Evolutionary conservation across 2,888 invertebrate genomes (phyloP).

Genomic region (Drosophila niveifrons): DNA sequence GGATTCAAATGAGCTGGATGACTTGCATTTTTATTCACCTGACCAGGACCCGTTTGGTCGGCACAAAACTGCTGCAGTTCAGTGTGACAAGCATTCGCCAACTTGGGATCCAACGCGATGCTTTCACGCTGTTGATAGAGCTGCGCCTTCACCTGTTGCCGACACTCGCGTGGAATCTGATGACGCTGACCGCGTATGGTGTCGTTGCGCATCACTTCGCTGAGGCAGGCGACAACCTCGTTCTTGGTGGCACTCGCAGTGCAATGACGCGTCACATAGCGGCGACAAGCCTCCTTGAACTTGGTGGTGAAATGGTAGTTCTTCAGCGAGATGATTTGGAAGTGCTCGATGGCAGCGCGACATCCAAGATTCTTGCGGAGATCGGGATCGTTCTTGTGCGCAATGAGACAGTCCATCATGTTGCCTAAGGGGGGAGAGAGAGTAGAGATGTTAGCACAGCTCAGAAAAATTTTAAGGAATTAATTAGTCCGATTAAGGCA

Average conservation of each 20-base stretch:
- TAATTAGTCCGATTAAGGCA: too few relatives aligned
- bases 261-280: constrained; percentile 90
- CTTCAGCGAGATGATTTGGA: constrained; percentile 96
- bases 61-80: constrained; percentile 92
- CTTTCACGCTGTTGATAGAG: constrained; percentile 96
- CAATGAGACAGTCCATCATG: constrained; percentile 96
- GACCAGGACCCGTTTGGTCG: constrained; percentile 89
- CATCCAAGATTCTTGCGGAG: constrained; percentile 93
- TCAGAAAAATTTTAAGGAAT: neutral
- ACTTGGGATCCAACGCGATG: constrained; percentile 92
- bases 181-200: constrained; percentile 91
- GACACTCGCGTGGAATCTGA: constrained; percentile 94
- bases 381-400: constrained; percentile 94
- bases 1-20: constrained; percentile 55
- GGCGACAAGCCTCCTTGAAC: constrained; percentile 97
- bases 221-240: constrained; percentile 88
- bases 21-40: constrained; percentile 84
- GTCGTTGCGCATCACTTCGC: constrained; percentile 96
- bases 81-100: constrained; percentile 92
- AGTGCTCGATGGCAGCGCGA: constrained; percentile 97
- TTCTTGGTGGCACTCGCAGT: constrained; percentile 90
- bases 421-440: constrained; percentile 86
- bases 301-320: constrained; percentile 97
- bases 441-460: neutral
- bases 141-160: constrained; percentile 95